Conservation (phyloP, 2,113 vertebrate species). For the Bothrops jararaca region DNA sequence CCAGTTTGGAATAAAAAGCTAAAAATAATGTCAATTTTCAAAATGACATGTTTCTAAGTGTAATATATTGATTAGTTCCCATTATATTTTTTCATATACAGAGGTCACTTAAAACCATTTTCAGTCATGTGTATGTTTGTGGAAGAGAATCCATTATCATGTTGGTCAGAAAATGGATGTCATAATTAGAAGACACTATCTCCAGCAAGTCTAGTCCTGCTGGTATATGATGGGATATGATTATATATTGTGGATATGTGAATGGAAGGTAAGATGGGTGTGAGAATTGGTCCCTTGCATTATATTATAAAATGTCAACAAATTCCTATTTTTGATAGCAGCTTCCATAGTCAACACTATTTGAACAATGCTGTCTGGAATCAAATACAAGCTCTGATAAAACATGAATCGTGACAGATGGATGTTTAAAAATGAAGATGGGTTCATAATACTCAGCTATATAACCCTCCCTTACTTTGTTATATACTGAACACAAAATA, state of each 20-base stretch:
- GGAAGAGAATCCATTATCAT: neutral
- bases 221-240: neutral
- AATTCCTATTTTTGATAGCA: constrained; percentile 51
- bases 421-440: constrained; percentile 61
- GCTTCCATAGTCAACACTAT: constrained; percentile 56
- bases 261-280: neutral
- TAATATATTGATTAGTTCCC: constrained; percentile 28
- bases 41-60: constrained; percentile 30
- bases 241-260: neutral
- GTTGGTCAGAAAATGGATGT: neutral
- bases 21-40: neutral
- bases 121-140: neutral
- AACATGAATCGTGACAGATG: constrained; percentile 63
- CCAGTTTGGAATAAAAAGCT: neutral
- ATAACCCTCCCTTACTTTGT: constrained; percentile 30
- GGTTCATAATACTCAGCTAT: constrained; percentile 51
- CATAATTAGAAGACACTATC: neutral
- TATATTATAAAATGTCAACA: constrained; percentile 30
- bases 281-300: neutral
- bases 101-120: neutral
- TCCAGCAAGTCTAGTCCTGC: neutral
- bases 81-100: neutral
- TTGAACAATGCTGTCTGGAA: constrained; percentile 57
- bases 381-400: constrained; percentile 62
- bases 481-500: constrained; percentile 8